Conservation (phyloP, 2,113 vertebrate genomes). For the Petrocephalus microphthalmus region DNA sequence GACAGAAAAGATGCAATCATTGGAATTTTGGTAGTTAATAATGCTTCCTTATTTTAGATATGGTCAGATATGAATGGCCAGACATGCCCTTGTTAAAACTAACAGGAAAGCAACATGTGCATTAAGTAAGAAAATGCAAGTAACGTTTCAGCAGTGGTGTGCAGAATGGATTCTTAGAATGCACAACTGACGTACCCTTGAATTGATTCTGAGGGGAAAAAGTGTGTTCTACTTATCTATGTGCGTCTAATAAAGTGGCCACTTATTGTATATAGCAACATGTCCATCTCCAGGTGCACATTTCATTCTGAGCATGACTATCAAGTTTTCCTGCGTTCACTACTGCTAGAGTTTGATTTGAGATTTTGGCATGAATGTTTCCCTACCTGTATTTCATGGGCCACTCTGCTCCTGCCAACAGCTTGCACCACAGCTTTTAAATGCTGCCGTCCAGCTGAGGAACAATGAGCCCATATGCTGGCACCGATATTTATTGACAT, state of each 20-base stretch:
- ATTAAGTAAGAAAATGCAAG: too few relatives aligned
- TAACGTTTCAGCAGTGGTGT: neutral
- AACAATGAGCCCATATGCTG: neutral
- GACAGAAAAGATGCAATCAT: neutral
- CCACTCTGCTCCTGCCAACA: neutral
- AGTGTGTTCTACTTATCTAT: too few relatives aligned
- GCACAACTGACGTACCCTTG: neutral
- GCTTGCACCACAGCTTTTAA: neutral
- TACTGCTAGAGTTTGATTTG: neutral
- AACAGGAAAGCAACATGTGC: neutral
- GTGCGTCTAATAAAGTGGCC: neutral
- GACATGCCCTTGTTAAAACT: neutral
- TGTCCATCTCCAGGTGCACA: neutral
- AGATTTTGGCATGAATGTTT: slow-evolving; percentile 9
- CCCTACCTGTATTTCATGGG: neutral
- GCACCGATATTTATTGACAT: neutral
- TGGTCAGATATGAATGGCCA: neutral
- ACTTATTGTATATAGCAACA: neutral
- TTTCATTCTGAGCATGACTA: neutral
- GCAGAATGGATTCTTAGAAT: neutral
- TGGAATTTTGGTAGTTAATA: neutral
- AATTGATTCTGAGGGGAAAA: neutral
- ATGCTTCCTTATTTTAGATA: neutral
- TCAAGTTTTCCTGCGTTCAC: neutral
- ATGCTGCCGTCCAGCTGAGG: neutral